Conservation (phyloP, 1,140 invertebrate genomes). For the Drosophila eugracilis region DNA sequence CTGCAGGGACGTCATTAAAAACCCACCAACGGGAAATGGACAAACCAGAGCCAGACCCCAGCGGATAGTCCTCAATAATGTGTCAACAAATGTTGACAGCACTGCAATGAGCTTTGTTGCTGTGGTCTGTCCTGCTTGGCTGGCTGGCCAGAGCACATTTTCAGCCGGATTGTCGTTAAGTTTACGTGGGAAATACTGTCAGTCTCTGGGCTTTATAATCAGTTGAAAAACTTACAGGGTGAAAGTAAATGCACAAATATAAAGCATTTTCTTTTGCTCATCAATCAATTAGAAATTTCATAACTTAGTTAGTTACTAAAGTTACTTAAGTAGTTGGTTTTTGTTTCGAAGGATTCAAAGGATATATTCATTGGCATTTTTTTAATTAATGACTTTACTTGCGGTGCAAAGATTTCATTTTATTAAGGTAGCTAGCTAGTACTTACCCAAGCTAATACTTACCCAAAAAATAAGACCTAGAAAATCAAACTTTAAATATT, state of each 20-base stretch:
- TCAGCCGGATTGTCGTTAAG: background rate
- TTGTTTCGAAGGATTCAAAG: no score
- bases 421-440: no score
- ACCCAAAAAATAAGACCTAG: no score
- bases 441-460: background rate
- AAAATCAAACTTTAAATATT: background rate
- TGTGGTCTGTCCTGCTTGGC: background rate
- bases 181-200: slow-evolving; percentile 2
- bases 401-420: no score
- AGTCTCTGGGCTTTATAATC: background rate
- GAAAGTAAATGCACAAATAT: background rate
- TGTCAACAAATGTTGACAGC: slow-evolving; percentile 60
- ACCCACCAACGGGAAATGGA: slow-evolving; percentile 38
- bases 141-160: background rate
- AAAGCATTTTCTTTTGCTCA: background rate
- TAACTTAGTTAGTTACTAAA: background rate
- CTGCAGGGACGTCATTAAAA: slow-evolving; percentile 58
- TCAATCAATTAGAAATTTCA: no score
- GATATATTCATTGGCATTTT: no score
- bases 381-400: no score
- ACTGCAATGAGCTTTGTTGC: slow-evolving; percentile 6
- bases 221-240: background rate
- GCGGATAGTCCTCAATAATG: slow-evolving; percentile 69
- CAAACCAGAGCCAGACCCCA: slow-evolving; percentile 43
- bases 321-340: no score